Evolutionary conservation across 1,140 invertebrate genomes (phyloP).

Genomic region (Bombus huntii): DNA sequence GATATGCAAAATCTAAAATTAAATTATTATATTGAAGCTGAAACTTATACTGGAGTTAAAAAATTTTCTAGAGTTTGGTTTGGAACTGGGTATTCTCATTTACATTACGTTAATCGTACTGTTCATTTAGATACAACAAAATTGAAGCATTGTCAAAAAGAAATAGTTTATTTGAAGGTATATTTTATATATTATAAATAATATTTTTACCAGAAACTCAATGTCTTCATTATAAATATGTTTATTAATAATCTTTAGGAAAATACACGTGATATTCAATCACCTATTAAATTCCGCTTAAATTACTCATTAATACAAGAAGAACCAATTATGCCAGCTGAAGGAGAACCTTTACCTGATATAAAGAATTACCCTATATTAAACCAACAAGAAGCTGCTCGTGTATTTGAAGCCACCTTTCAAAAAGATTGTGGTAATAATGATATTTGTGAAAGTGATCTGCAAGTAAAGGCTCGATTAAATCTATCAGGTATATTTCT

Average conservation of each 20-base stretch:
- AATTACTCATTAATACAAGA: slow-evolving; percentile 91
- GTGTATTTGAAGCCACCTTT: slow-evolving; percentile 93
- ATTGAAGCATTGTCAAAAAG: slow-evolving; percentile 86
- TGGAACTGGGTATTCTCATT: slow-evolving; percentile 78
- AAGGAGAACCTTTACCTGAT: slow-evolving; percentile 85
- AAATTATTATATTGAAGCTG: slow-evolving; percentile 92
- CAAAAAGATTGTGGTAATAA: slow-evolving; percentile 96
- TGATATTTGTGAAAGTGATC: slow-evolving; percentile 93
- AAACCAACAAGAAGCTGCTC: slow-evolving; percentile 92
- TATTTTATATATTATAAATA: neutral
- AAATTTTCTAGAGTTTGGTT: slow-evolving; percentile 94
- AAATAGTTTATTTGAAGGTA: slow-evolving; percentile 91
- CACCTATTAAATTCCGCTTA: slow-evolving; percentile 92
- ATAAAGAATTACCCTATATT: slow-evolving; percentile 93
- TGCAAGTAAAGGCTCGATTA: slow-evolving; percentile 87
- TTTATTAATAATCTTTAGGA: slow-evolving; percentile 81
- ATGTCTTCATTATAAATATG: too few relatives aligned
- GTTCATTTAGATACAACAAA: slow-evolving; percentile 84
- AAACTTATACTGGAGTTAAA: slow-evolving; percentile 89
- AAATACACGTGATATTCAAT: slow-evolving; percentile 92
- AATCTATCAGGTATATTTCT: slow-evolving; percentile 82
- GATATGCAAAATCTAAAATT: slow-evolving; percentile 84
- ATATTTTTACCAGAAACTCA: neutral
- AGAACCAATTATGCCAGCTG: slow-evolving; percentile 83
- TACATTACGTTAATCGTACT: slow-evolving; percentile 84